Evolutionary conservation across 1,140 invertebrate genomes (phyloP), one percentile per base, ranked within the genome.

Genomic region (Drosophila rufa): DNA sequence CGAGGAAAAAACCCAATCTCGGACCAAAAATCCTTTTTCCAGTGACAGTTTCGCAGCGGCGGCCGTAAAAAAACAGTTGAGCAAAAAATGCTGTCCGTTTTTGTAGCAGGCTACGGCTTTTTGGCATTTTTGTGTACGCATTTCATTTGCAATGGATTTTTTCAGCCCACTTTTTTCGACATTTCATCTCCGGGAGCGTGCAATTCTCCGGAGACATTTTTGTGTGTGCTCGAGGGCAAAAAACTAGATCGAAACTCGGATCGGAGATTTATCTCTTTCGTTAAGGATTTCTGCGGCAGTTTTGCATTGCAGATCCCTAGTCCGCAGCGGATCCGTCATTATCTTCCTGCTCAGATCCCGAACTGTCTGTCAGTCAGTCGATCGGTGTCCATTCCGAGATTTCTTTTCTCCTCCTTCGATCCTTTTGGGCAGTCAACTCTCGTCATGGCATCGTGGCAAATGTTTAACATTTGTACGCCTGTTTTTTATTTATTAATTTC

Each of bases 381-480:
- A 19, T 73, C 61, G 51, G 60, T 75, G 45, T 68, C 45, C 64
- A 69, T 46, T 59, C 56, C 38, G 67, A 33, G 50, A 48, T 68
- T 46, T 79, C 33, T 22, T 60, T 51, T 69, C 45, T 14, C 27
- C 66, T 17, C 36, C 80, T 62, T 69, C 73, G 53, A 42, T 80
- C 48, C 59, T 62, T 83, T 82, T 80, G 55, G 50, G 53, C 69
- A 86, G 70, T 86, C 83, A 80, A 48, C 67, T 69, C 84, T 90
- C 78, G 85, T 84, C 80, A 90, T 90, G 84, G 85, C 62, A 78
- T 89, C 84, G 83, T 87, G 83, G 83, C 83, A 87, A 87, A 87
- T 87, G 83, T 87, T 87, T 84, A 87, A 87, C 83, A 87, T 89
- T 87, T 87, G 84, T 87, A 89, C 83, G 83, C 84, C 80, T 89